Evolutionary conservation across 2,888 invertebrate species (phyloP).

Genomic region (Calliscelio sp.): DNA sequence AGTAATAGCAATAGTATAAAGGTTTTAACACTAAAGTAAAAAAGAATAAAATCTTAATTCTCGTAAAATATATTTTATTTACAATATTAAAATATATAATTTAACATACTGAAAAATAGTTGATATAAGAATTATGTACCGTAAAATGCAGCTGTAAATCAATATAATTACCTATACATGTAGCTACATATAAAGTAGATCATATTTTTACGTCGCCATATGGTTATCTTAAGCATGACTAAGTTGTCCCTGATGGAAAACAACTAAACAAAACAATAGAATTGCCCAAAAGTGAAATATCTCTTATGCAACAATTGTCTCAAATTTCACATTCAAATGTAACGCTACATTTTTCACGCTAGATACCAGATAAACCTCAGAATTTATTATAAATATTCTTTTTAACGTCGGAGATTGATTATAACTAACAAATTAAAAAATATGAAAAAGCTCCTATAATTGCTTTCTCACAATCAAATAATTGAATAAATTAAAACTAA

Average conservation of each 20-base stretch:
- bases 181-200: conserved; percentile 25
- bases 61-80: background rate
- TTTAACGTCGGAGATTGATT: too few species aligned
- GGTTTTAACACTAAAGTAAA: too few species aligned
- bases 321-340: conserved; percentile 1
- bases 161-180: conserved; percentile 3
- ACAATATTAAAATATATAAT: too few species aligned
- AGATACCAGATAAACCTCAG: too few species aligned
- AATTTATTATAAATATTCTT: conserved; percentile 4
- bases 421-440: too few species aligned
- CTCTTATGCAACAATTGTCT: conserved; percentile 7
- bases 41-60: background rate
- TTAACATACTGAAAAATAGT: too few species aligned
- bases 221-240: conserved; percentile 57
- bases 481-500: too few species aligned
- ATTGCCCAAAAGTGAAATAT: conserved; percentile 13
- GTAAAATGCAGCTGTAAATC: conserved; percentile 28
- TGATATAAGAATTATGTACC: too few species aligned
- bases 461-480: too few species aligned
- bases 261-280: conserved; percentile 33
- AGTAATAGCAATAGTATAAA: too few species aligned
- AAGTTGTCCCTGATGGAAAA: conserved; percentile 39
- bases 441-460: too few species aligned
- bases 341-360: conserved; percentile 1
- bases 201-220: conserved; percentile 48